These are phyloP conservation scores for Rhyacophila evoluta DNA, from an alignment of 2,888 invertebrate genomes.

Conservation along the genomic window DNA sequence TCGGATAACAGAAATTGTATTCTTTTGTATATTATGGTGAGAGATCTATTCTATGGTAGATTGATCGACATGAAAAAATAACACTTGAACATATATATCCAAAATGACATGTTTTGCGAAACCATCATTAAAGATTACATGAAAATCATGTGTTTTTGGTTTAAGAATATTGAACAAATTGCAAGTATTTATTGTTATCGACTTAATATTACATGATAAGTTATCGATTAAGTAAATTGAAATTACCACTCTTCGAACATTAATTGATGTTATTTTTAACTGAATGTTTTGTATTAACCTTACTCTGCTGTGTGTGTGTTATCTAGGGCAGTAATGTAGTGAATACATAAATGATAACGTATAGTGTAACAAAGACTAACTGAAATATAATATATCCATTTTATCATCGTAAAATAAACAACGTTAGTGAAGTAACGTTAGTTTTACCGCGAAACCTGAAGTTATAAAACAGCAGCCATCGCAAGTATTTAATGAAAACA, in stretches of 20 bases:
- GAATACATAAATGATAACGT: not conserved
- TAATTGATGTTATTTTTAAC: slow-evolving; percentile 13
- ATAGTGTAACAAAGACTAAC: not conserved
- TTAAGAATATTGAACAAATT: slow-evolving; percentile 17
- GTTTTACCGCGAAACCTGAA: slow-evolving; percentile 1
- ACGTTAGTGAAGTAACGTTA: not conserved
- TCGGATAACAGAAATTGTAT: not conserved
- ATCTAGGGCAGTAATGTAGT: slow-evolving; percentile 7
- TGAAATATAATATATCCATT: not conserved
- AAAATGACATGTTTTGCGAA: not conserved
- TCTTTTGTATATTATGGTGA: not conserved
- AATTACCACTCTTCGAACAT: slow-evolving; percentile 9
- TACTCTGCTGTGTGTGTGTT: slow-evolving; percentile 16
- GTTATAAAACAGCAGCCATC: not conserved
- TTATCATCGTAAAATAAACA: not conserved
- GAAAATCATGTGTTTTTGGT: not conserved
- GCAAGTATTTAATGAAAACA: slow-evolving; percentile 12
- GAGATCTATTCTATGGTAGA: not conserved
- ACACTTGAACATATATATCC: not conserved
- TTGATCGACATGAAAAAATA: not conserved
- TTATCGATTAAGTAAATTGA: slow-evolving; percentile 10
- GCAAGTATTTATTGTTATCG: slow-evolving; percentile 18
- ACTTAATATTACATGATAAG: slow-evolving; percentile 15
- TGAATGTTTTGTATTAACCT: slow-evolving; percentile 16
- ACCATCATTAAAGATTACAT: not conserved